Evolutionary conservation across 2,113 vertebrate species (phyloP), one percentile per base, ranked within the genome.

Genomic region (Corythoichthys intestinalis): DNA sequence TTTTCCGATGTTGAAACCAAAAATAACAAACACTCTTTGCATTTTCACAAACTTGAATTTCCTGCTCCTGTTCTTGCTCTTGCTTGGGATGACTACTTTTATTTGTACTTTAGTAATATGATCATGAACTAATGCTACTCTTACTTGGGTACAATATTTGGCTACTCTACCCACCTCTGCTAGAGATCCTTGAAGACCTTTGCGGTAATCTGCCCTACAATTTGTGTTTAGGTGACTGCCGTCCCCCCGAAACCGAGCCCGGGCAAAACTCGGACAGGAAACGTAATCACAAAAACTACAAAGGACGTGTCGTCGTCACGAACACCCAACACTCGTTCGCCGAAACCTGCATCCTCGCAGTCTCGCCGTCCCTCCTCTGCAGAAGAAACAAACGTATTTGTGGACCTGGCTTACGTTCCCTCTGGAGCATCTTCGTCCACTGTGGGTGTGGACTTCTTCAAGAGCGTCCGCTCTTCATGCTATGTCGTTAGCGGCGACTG

Each of bases 331-430:
- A 54, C 15, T 57, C 83, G 77, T 13, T 68, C 71, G 46, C 44
- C 75, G 67, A 73, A 82, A 66, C 41, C 79, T 39, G 87, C 86
- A 67, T 71, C 83, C 11, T 75, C 80, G 1, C 48, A 14, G 34
- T 56, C 53, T 9, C 53, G 20, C 3, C 10, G 34, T 37, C 53
- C 77, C n/a, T 44, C 76, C 57, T 71, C 84, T 6, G 48, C 2
- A 20, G 86, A 76, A 6, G 86, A 88, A 0, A 61, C 82, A 61
- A 83, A 93, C 0, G 17, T 95, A 3, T 98, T 96, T 39, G 87
- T 98, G 68, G 97, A 98, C 86, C 89, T 98, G 85, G 95, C 96
- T 0, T 98, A 98, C 52, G 78, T 97, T 65, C 97, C 97, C 0
- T 93, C 94, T 1, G 93, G 94, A 7, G 82, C 88, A 65, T 94